phyloP scores from a whole-genome alignment of 2,888 invertebrate species.

The Cephus pygmeus region DNA sequence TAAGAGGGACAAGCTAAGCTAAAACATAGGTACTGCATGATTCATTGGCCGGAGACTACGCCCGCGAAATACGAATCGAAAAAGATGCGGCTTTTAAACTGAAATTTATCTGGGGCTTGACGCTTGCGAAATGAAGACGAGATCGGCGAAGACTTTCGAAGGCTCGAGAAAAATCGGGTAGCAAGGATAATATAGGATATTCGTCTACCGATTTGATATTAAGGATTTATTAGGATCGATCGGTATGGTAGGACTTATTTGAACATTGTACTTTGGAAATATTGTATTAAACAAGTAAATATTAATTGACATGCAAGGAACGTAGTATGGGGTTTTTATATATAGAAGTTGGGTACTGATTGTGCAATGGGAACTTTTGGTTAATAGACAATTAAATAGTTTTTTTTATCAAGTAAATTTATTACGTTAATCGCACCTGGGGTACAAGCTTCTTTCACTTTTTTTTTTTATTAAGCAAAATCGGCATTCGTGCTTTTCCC shows the following conservation, averaged over 20 bases:
- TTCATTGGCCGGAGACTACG: slow-evolving; percentile 38
- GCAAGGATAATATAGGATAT: background rate
- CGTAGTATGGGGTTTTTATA: background rate
- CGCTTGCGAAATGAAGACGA: background rate
- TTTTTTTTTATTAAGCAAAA: background rate
- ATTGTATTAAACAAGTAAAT: background rate
- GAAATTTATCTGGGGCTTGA: background rate
- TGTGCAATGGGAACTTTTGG: background rate
- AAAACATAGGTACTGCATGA: slow-evolving; percentile 54
- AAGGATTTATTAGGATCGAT: background rate
- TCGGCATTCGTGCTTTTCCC: background rate
- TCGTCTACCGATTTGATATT: background rate
- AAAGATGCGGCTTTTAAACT: background rate
- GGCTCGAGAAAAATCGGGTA: background rate
- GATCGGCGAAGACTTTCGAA: background rate
- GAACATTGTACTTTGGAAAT: too few relatives aligned
- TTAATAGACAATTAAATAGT: background rate
- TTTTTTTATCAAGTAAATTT: background rate
- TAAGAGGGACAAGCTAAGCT: slow-evolving; percentile 39
- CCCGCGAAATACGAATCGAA: background rate
- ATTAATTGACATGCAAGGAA: background rate
- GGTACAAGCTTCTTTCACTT: background rate
- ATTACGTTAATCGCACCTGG: background rate
- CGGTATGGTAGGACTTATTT: background rate
- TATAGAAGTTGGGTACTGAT: background rate